phyloP scores from a whole-genome alignment of 2,113 vertebrate genomes.

The Planiliza haematocheilus region DNA sequence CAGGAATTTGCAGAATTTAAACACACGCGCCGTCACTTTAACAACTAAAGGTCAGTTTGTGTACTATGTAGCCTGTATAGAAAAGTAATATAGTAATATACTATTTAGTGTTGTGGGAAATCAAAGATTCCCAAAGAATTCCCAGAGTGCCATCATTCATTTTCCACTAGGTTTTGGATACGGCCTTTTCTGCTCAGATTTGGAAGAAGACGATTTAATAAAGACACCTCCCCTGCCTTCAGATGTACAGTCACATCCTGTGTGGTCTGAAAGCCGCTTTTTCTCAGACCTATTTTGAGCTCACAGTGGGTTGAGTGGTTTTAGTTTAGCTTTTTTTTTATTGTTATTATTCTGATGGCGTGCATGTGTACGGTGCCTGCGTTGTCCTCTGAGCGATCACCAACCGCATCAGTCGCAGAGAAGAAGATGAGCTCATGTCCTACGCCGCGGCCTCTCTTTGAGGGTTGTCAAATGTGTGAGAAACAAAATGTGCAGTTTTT shows the following conservation, averaged over 20 bases:
- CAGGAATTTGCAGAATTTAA: no score
- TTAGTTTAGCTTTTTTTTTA: background rate
- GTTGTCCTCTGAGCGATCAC: slow-evolving; percentile 3
- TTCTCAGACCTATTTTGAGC: slow-evolving; percentile 45
- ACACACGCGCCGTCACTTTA: no score
- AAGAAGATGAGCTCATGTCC: slow-evolving; percentile 17
- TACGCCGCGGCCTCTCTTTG: background rate
- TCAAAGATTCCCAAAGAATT: no score
- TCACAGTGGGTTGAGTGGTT: slow-evolving; percentile 10
- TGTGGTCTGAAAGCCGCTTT: slow-evolving; percentile 27
- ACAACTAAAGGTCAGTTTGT: no score
- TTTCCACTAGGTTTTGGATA: background rate
- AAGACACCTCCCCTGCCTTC: slow-evolving; percentile 16
- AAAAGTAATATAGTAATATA: no score
- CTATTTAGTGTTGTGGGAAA: no score
- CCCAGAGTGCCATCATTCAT: no score
- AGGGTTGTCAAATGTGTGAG: no score
- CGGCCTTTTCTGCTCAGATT: slow-evolving; percentile 10
- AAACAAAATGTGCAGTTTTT: background rate
- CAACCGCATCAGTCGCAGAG: slow-evolving; percentile 2
- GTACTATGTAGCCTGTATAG: no score
- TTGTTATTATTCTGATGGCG: slow-evolving; percentile 21
- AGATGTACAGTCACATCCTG: slow-evolving; percentile 23
- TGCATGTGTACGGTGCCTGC: background rate
- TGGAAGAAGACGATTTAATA: slow-evolving; percentile 1